These are phyloP conservation scores for Belgica antarctica DNA, from an alignment of 2,888 invertebrate genomes.

Conservation along the genomic window DNA sequence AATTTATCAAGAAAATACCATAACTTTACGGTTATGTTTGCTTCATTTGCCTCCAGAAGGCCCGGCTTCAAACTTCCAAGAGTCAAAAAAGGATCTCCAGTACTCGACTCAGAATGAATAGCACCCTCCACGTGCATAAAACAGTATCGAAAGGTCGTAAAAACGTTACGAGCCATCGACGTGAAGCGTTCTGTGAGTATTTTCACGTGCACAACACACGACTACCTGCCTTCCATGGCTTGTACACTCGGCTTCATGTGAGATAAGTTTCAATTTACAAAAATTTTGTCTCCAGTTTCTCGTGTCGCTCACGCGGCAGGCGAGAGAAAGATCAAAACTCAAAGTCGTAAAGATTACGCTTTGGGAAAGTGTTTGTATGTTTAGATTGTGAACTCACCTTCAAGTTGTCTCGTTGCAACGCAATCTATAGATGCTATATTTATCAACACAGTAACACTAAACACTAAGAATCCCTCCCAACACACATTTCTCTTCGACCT, in stretches of 20 bases:
- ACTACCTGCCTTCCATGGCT: conserved; percentile 1
- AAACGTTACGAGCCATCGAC: conserved; percentile 23
- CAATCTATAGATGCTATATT: conserved; percentile 41
- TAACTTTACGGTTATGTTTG: too few species aligned
- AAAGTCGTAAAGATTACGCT: conserved; percentile 35
- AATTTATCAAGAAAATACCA: too few species aligned
- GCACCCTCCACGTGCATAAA: conserved; percentile 23
- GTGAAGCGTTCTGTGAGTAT: background rate
- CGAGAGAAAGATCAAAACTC: conserved; percentile 29
- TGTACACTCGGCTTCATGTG: background rate
- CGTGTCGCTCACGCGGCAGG: too few species aligned
- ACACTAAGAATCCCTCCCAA: conserved; percentile 32
- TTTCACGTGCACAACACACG: background rate
- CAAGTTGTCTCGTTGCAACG: conserved; percentile 38
- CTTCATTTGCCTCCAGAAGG: too few species aligned
- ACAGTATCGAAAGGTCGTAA: conserved; percentile 15
- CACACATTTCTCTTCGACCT: conserved; percentile 1
- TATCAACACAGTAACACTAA: conserved; percentile 40
- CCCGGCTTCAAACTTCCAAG: too few species aligned
- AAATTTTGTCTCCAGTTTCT: background rate
- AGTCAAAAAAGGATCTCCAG: too few species aligned
- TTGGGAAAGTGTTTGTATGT: conserved; percentile 9
- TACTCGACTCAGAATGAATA: too few species aligned
- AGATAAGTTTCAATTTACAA: conserved; percentile 40
- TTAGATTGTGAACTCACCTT: conserved; percentile 39